Percentiles rank a stretch among this genome's conserved stretches.
phyloP scores from a whole-genome alignment of 2,113 vertebrate species.

The Ictalurus furcatus region DNA sequence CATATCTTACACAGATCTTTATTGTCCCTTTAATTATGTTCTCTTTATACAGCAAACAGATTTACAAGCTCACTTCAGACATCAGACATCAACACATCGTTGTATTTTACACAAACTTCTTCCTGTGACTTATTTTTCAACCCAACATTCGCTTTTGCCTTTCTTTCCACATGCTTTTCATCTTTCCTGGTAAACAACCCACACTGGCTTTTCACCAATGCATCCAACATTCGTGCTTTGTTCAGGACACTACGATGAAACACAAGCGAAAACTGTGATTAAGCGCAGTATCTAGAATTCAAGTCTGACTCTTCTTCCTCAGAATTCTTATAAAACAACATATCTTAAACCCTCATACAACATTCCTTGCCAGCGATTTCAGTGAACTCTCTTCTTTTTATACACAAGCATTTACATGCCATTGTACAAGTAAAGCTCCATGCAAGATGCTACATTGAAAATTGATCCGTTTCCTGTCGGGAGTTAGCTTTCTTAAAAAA shows the following conservation, averaged over 20 bases:
- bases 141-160: conserved; percentile 26
- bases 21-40: conserved; percentile 64
- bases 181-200: conserved; percentile 26
- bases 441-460: conserved; percentile 73
- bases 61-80: conserved; percentile 56
- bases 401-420: conserved; percentile 50
- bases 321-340: conserved; percentile 33
- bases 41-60: conserved; percentile 63
- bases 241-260: conserved; percentile 48
- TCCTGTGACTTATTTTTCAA: conserved; percentile 51
- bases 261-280: conserved; percentile 5
- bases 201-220: conserved; percentile 51
- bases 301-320: conserved; percentile 44
- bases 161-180: conserved; percentile 61
- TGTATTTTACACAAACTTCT: conserved; percentile 36
- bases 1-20: conserved; percentile 77
- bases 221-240: conserved; percentile 30
- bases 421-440: conserved; percentile 63
- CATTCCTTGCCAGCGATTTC: conserved; percentile 14
- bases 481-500: conserved; percentile 55
- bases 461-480: conserved; percentile 54
- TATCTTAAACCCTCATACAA: conserved; percentile 56
- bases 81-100: conserved; percentile 41
- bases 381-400: conserved; percentile 26
- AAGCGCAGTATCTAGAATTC: conserved; percentile 18